Conservation (phyloP, 2,888 invertebrate genomes). For the Acleris laterana region DNA sequence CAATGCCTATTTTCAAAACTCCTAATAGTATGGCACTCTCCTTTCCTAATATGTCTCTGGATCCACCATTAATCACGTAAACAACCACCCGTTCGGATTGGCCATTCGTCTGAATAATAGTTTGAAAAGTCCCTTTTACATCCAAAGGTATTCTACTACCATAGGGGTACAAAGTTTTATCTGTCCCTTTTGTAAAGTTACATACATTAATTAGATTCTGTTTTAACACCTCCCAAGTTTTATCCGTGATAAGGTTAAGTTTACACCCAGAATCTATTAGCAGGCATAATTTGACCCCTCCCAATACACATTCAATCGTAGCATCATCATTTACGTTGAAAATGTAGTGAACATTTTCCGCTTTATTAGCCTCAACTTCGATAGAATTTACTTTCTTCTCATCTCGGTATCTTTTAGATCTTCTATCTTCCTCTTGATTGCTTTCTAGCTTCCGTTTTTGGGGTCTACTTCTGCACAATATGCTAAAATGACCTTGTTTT, state of each 20-base stretch:
- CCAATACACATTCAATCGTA: conserved; percentile 33
- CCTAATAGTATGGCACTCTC: background rate
- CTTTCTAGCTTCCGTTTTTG: conserved; percentile 9
- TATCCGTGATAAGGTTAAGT: conserved; percentile 41
- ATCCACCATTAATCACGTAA: conserved; percentile 39
- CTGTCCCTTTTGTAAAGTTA: conserved; percentile 30
- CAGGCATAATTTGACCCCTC: conserved; percentile 39
- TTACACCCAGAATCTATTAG: conserved; percentile 44
- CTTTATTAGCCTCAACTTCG: background rate
- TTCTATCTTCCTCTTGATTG: background rate
- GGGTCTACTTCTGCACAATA: conserved; percentile 20
- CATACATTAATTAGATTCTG: conserved; percentile 17
- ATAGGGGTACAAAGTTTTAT: conserved; percentile 40
- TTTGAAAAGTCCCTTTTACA: conserved; percentile 40
- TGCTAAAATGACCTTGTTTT: conserved; percentile 31
- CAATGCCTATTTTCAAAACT: conserved; percentile 8
- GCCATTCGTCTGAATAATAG: conserved; percentile 23
- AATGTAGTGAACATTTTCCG: conserved; percentile 34
- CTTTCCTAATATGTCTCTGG: conserved; percentile 12
- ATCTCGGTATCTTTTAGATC: conserved; percentile 14
- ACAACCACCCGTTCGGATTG: conserved; percentile 23
- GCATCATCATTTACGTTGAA: conserved; percentile 39
- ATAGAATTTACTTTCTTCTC: conserved; percentile 10
- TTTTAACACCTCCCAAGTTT: conserved; percentile 41
- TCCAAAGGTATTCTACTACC: conserved; percentile 40